Conservation (phyloP, 2,888 invertebrate species). For the Euspilapteryx auroguttella region DNA sequence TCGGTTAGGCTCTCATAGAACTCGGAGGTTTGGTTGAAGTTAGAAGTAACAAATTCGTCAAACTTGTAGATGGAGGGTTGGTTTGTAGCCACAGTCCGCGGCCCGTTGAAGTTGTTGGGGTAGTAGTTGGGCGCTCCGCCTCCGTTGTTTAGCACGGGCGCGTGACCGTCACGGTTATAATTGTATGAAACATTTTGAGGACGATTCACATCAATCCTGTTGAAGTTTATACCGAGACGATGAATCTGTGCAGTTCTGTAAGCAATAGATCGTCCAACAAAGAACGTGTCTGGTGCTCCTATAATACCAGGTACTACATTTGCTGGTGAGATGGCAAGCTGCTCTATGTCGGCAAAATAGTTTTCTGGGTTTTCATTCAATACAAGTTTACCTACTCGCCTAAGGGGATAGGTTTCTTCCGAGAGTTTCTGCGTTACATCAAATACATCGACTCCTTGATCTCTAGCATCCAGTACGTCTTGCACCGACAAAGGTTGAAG, state of each 20-base stretch:
- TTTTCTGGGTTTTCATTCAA: constrained; percentile 85
- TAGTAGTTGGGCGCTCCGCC: constrained; percentile 89
- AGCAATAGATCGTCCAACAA: constrained; percentile 79
- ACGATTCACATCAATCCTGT: constrained; percentile 91
- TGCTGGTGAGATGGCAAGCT: constrained; percentile 83
- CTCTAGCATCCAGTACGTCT: too few species aligned
- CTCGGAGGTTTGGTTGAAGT: too few species aligned
- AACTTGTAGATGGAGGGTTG: too few species aligned
- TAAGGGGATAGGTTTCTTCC: constrained; percentile 72
- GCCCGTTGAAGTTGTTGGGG: constrained; percentile 92
- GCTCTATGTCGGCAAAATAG: constrained; percentile 91
- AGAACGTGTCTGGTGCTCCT: constrained; percentile 87
- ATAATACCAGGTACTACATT: constrained; percentile 89
- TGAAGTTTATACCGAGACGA: constrained; percentile 87
- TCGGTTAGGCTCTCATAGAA: too few species aligned
- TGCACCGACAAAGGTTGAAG: constrained; percentile 83
- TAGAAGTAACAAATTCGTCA: too few species aligned
- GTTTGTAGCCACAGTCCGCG: too few species aligned
- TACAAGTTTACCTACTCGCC: constrained; percentile 79
- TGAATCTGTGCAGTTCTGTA: constrained; percentile 84
- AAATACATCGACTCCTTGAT: too few species aligned
- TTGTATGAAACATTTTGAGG: constrained; percentile 68
- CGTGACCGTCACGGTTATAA: constrained; percentile 86
- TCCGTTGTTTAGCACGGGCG: constrained; percentile 76
- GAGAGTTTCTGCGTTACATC: constrained; percentile 90